Percentiles rank a stretch among this genome's conserved stretches.
phyloP scores from a whole-genome alignment of 2,797 vertebrate species.

The Phataginus tricuspis region DNA sequence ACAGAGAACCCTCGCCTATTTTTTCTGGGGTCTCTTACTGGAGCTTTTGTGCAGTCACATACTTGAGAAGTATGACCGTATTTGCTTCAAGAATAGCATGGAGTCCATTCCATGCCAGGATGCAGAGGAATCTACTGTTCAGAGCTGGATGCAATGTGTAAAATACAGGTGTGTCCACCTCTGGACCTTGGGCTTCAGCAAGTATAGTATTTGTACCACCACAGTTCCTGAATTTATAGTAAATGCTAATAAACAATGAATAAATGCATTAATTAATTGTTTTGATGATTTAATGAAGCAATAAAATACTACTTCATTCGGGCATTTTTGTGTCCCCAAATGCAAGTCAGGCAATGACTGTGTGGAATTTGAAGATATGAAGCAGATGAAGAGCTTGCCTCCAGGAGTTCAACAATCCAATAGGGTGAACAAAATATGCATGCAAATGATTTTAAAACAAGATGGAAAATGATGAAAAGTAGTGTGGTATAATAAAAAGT shows the following conservation, averaged over 20 bases:
- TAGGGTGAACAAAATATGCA: not conserved
- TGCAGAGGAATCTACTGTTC: not conserved
- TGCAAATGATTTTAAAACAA: not conserved
- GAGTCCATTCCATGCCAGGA: too few species aligned
- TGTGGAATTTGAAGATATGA: slow-evolving; percentile 31
- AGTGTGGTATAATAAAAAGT: not conserved
- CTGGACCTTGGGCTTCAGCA: not conserved
- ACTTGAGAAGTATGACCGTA: not conserved
- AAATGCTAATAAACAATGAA: not conserved
- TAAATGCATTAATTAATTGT: not conserved
- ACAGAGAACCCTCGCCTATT: not conserved
- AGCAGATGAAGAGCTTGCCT: not conserved
- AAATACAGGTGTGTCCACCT: not conserved
- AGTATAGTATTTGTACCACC: not conserved
- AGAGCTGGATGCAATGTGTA: not conserved
- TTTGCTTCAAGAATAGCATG: slow-evolving; percentile 2
- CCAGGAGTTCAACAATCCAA: not conserved
- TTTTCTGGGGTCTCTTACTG: not conserved
- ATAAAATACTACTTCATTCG: not conserved
- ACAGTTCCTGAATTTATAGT: not conserved
- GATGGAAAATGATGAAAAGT: not conserved
- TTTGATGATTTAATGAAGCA: not conserved
- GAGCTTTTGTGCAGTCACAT: not conserved
- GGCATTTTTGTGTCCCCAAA: not conserved
- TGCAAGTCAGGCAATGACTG: not conserved